Evolutionary conservation across 2,888 invertebrate genomes (phyloP), one percentile per base, ranked within the genome.

Genomic region (Incurvaria masculella): DNA sequence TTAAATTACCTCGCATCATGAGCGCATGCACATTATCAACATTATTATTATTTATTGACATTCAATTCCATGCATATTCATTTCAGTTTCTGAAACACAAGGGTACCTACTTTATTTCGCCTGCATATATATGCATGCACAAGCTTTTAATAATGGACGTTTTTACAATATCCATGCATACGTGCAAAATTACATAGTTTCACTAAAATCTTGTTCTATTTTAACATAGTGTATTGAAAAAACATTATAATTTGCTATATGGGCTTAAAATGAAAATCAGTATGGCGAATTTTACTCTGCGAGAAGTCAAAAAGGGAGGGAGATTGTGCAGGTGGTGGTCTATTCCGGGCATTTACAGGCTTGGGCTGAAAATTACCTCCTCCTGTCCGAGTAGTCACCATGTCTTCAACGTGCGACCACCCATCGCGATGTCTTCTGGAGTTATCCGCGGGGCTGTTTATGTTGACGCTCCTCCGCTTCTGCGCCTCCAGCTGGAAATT

Each of bases 361-460:
- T 61, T 64, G 51, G 76, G 76, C 17, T 74, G 67, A 51, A 78
- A 78, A 1, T 64, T 65, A 18, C 72, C 69, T 2, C 71, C 65
- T 17, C 60, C 55, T 2, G 69, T 63, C 51, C 70, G 65, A 41
- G 73, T 69, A 1, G 59, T 69, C 1, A 79, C 69, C 45, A 79
- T 59, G 48, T 72, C 71, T 2, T 74, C 71, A 54, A 79, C 71
- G 54, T 79, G 73, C 66, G 73, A 66, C 46, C 69, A 69, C 72
- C 50, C 65, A 63, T 4, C 33, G 33, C 33, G 11, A 4, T 14
- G 3, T n/a, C 33, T 33, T 33, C 33, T n/a, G 11, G 3, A 8
- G 3, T n/a, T n/a, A 14, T 33, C 33, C 11, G 11, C 33, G 14
- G 8, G 11, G 8, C 33, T 33, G 33, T 33, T 41, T 10, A 61